Evolutionary conservation across 1,140 invertebrate genomes (phyloP).

Genomic region (Drosophila sp.): DNA sequence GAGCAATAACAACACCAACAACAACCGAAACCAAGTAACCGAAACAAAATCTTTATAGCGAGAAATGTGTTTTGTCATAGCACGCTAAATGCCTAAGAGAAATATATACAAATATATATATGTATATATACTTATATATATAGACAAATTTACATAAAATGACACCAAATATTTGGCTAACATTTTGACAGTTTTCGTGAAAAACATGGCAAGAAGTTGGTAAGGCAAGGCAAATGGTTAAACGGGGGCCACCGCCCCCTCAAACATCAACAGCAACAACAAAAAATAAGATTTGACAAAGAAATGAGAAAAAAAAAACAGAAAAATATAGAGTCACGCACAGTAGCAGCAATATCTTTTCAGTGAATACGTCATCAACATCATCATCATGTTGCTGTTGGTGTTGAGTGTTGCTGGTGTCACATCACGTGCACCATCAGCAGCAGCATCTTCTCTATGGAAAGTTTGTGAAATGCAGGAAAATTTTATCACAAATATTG

Average conservation of each 20-base stretch:
- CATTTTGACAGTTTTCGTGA: conserved; percentile 77
- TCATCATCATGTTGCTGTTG: conserved; percentile 19
- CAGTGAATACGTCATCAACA: conserved; percentile 38
- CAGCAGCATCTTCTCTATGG: conserved; percentile 28
- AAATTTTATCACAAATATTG: conserved; percentile 50
- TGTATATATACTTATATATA: conserved; percentile 31
- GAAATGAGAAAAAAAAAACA: conserved; percentile 35
- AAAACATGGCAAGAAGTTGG: conserved; percentile 72
- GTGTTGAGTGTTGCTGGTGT: conserved; percentile 37
- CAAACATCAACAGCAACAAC: neutral
- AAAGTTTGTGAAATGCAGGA: conserved; percentile 60
- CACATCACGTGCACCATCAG: conserved; percentile 4
- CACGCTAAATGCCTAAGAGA: conserved; percentile 34
- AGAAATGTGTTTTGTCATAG: conserved; percentile 34
- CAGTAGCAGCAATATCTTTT: conserved; percentile 22
- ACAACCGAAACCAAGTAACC: conserved; percentile 31
- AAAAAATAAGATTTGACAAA: neutral
- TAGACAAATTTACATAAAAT: conserved; percentile 70
- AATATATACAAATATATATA: conserved; percentile 5
- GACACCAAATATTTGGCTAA: conserved; percentile 65
- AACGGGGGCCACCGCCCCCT: neutral
- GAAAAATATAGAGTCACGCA: conserved; percentile 14
- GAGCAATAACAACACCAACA: conserved; percentile 32
- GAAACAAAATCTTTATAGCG: conserved; percentile 17
- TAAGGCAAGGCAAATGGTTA: neutral